These are phyloP conservation scores for Eudyptes chrysolophus DNA, from an alignment of 2,113 vertebrate species.

Conservation along the genomic window DNA sequence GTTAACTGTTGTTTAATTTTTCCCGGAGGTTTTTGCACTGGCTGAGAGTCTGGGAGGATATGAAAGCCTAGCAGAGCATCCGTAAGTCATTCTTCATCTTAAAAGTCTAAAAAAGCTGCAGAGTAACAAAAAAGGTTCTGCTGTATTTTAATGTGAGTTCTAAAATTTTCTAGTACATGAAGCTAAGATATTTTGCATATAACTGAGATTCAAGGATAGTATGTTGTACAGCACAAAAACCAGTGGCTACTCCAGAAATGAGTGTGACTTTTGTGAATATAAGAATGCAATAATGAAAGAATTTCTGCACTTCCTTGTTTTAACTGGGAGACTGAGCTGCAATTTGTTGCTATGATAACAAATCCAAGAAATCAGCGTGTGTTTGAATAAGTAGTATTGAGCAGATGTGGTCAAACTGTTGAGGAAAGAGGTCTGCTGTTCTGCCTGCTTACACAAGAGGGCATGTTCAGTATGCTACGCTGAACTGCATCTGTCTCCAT, in stretches of 20 bases:
- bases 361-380: neutral
- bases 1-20: neutral
- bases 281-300: neutral
- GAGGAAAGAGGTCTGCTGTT: neutral
- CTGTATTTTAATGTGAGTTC: neutral
- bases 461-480: neutral
- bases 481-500: neutral
- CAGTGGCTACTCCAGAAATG: neutral
- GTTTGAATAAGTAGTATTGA: neutral
- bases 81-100: constrained; percentile 81
- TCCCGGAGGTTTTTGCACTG: constrained; percentile 82
- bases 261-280: neutral
- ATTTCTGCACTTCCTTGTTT: neutral
- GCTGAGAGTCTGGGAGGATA: constrained; percentile 94
- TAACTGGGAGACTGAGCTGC: neutral
- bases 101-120: neutral
- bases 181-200: neutral
- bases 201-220: neutral
- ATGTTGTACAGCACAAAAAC: neutral
- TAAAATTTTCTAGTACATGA: neutral
- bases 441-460: constrained; percentile 26
- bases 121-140: neutral
- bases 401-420: accelerated
- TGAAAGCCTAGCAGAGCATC: constrained; percentile 93
- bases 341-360: neutral